Evolutionary conservation across 2,888 invertebrate species (phyloP).

Genomic region (Pyrochroa serraticornis): DNA sequence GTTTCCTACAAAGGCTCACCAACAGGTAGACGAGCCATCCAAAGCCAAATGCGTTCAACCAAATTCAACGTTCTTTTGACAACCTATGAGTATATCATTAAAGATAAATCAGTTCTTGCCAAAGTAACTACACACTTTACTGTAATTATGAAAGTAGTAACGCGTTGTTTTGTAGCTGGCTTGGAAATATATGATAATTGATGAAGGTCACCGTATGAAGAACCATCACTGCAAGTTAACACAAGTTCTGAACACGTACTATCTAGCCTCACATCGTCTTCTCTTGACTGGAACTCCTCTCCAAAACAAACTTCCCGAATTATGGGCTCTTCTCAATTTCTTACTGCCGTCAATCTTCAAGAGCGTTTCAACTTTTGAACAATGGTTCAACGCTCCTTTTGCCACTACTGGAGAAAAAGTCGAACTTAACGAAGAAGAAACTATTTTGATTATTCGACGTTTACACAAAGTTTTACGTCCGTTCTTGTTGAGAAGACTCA

Average conservation of each 20-base stretch:
- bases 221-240: conserved; percentile 99
- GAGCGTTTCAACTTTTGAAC: conserved; percentile 97
- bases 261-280: conserved; percentile 92
- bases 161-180: too few species aligned
- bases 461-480: conserved; percentile 98
- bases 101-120: conserved; percentile 93
- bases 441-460: conserved; percentile 98
- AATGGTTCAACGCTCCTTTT: conserved; percentile 99
- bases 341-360: conserved; percentile 98
- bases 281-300: conserved; percentile 95
- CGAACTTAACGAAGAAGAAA: conserved; percentile 98
- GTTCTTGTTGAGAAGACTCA: conserved; percentile 93
- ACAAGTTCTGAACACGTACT: conserved; percentile 96
- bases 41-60: conserved; percentile 86
- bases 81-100: conserved; percentile 99
- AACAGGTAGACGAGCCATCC: conserved; percentile 78
- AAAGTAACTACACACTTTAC: conserved; percentile 67
- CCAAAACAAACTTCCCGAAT: conserved; percentile 96
- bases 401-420: conserved; percentile 99
- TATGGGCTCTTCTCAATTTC: conserved; percentile 98
- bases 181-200: conserved; percentile 97
- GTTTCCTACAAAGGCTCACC: conserved; percentile 95
- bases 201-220: conserved; percentile 99
- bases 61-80: conserved; percentile 99
- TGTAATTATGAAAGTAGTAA: too few species aligned